phyloP scores from a whole-genome alignment of 1,140 invertebrate species.

The Solenopsis fugax region DNA sequence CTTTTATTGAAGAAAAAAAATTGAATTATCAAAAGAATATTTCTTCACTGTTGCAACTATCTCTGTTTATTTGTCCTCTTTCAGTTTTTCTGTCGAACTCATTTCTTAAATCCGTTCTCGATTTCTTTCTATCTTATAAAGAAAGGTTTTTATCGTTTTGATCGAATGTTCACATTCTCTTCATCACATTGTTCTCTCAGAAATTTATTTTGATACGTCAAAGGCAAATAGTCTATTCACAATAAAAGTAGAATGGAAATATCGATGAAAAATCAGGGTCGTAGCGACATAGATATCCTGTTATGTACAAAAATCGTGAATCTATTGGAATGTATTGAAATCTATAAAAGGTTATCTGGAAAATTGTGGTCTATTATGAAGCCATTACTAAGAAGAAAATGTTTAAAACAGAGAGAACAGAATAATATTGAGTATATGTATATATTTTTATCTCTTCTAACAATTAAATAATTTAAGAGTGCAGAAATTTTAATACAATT shows the following conservation, averaged over 20 bases:
- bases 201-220: conserved; percentile 38
- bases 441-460: not conserved
- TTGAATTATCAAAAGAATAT: conserved; percentile 24
- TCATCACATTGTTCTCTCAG: not conserved
- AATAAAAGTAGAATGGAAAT: not conserved
- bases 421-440: not conserved
- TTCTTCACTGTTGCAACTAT: not conserved
- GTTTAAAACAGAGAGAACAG: not conserved
- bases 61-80: not conserved
- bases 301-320: not conserved
- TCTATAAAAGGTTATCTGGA: not conserved
- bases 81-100: not conserved
- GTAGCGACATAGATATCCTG: not conserved
- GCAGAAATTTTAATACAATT: not conserved
- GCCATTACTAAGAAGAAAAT: not conserved
- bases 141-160: conserved; percentile 16
- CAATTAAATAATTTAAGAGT: not conserved
- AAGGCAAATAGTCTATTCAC: conserved; percentile 16
- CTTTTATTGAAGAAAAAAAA: conserved; percentile 16
- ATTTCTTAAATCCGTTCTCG: conserved; percentile 30
- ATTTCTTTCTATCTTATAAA: conserved; percentile 15
- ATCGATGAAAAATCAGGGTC: conserved; percentile 1
- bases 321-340: not conserved
- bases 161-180: conserved; percentile 22
- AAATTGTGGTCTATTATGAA: conserved; percentile 3